These are phyloP conservation scores for Hormaphis cornu DNA, from an alignment of 1,140 invertebrate species.

Conservation along the genomic window DNA sequence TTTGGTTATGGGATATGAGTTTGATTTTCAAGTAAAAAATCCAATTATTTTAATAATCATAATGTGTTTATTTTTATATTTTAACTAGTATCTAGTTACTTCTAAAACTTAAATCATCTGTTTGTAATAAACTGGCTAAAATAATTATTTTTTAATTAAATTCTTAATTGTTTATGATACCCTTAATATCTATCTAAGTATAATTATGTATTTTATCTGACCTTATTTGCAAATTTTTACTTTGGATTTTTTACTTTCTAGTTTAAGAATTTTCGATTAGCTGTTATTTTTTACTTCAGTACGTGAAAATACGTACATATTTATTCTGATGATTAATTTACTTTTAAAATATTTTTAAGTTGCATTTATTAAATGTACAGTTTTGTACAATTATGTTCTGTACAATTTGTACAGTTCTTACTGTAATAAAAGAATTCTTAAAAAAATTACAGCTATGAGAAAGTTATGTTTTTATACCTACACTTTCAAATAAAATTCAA, in stretches of 20 bases:
- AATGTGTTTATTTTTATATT: no score
- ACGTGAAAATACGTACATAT: no score
- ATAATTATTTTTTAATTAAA: no score
- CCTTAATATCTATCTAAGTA: no score
- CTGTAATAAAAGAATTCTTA: not conserved
- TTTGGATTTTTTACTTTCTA: slow-evolving; percentile 24
- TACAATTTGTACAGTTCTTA: no score
- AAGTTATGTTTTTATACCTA: not conserved
- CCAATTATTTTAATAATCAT: no score
- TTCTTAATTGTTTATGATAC: no score
- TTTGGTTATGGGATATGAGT: not conserved
- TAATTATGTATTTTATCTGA: not conserved
- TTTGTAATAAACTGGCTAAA: no score
- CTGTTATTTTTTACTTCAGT: slow-evolving; percentile 2
- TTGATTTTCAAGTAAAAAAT: not conserved
- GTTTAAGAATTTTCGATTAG: slow-evolving; percentile 10
- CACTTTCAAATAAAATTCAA: slow-evolving; percentile 26
- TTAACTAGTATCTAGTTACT: no score
- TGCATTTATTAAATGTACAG: not conserved
- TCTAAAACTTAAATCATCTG: no score
- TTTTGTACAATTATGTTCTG: not conserved
- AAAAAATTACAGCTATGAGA: slow-evolving; percentile 25
- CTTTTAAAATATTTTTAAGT: not conserved
- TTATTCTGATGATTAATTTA: no score
- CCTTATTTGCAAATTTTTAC: not conserved